Evolutionary conservation across 2,888 invertebrate species (phyloP), one percentile per base, ranked within the genome.

Genomic region (Drosophila phalerata): DNA sequence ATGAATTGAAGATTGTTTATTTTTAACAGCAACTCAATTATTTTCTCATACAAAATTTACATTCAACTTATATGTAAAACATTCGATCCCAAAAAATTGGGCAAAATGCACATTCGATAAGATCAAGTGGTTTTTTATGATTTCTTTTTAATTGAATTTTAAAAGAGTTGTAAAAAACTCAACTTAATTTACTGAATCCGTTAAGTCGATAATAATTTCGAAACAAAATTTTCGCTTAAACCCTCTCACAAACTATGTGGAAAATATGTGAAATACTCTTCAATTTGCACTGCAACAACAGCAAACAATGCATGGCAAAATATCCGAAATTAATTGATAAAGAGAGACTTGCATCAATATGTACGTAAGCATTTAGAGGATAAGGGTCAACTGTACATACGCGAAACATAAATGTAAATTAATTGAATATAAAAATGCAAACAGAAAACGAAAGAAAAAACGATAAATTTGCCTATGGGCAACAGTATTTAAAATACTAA

Each of bases 401-500:
- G 32, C 66, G 56, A 65, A 81, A 65, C 60, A 68, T 56, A 58
- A 69, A 75, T 90, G 90, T 87, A 90, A 86, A 89, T 79, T 79
- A 76, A 90, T 81, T 83, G 55, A 80, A 72, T 58, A 73, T 52
- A 77, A 72, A 62, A 9, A 17, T 17, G 37, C 8, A 9, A 45
- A 34, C 5, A 43, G 0, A n/a, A 19, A 15, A 45, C 37, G 0
- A n/a, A 19, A 15, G 40, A 25, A 55, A 52, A 66, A 56, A 42
- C 51, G 34, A 51, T 49, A 56, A 48, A 34, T 62, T 60, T 49
- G 55, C 57, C 66, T 37, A 19, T n/a, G 30, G 55, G 40, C 53
- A 43, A 48, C 69, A 61, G 83, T 88, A 88, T 85, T 88, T 43
- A 68, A 82, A 78, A 84, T 82, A 84, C 88, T 62, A 72, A 79